These are phyloP conservation scores for Dicranocentrus wangi DNA, from an alignment of 2,888 invertebrate genomes.

Conservation along the genomic window DNA sequence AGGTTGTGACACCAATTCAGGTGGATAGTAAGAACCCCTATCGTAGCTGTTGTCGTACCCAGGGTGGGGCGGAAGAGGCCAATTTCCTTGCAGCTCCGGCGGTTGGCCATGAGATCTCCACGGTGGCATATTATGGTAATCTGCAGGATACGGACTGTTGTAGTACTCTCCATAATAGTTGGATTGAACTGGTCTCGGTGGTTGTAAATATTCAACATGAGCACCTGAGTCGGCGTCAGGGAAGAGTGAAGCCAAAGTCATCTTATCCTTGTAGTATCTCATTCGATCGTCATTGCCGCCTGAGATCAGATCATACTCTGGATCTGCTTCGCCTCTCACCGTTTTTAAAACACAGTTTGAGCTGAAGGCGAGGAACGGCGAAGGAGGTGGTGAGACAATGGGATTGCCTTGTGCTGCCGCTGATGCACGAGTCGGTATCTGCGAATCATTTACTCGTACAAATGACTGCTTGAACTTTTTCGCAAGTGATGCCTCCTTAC, in stretches of 20 bases:
- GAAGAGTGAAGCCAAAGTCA: slow-evolving; percentile 65
- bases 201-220: slow-evolving; percentile 32
- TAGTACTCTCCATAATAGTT: slow-evolving; percentile 40
- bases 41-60: neutral
- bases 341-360: slow-evolving; percentile 31
- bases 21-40: neutral
- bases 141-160: slow-evolving; percentile 26
- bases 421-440: slow-evolving; percentile 4
- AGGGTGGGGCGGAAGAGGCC: slow-evolving; percentile 7
- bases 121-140: slow-evolving; percentile 33
- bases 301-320: slow-evolving; percentile 71
- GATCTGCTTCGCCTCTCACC: slow-evolving; percentile 53
- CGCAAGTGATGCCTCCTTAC: slow-evolving; percentile 71
- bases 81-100: slow-evolving; percentile 16
- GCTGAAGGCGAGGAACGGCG: slow-evolving; percentile 81
- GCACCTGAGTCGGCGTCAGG: slow-evolving; percentile 54
- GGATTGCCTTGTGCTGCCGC: slow-evolving; percentile 20
- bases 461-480: slow-evolving; percentile 71
- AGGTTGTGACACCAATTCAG: neutral
- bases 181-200: slow-evolving; percentile 13
- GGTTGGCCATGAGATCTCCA: slow-evolving; percentile 28
- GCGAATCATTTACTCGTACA: slow-evolving; percentile 62
- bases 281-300: slow-evolving; percentile 66
- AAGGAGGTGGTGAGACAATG: slow-evolving; percentile 82
- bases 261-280: slow-evolving; percentile 63